phyloP scores from a whole-genome alignment of 2,113 vertebrate species.

The Phoxinus phoxinus region DNA sequence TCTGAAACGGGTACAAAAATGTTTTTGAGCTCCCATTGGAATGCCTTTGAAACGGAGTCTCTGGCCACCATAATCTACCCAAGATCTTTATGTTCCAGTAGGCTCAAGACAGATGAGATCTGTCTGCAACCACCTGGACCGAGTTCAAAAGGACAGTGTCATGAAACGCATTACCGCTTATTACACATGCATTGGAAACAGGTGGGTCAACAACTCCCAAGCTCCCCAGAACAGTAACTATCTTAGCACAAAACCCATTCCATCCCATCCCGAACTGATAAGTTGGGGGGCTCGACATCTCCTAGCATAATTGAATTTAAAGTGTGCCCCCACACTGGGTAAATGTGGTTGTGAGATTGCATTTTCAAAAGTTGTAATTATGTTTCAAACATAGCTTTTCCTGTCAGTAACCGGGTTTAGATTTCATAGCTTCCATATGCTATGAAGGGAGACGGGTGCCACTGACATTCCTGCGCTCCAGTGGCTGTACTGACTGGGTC shows the following conservation, averaged over 20 bases:
- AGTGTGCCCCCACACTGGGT: neutral
- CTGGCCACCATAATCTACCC: slow-evolving; percentile 22
- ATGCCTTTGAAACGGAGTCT: slow-evolving; percentile 38
- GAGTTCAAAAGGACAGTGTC: slow-evolving; percentile 57
- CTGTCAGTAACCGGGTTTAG: slow-evolving; percentile 19
- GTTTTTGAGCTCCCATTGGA: slow-evolving; percentile 9
- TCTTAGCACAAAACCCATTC: neutral
- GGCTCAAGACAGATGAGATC: slow-evolving; percentile 31
- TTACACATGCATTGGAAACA: slow-evolving; percentile 57
- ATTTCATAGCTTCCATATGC: slow-evolving; percentile 41
- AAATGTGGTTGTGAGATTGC: slow-evolving; percentile 23
- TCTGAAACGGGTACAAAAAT: neutral
- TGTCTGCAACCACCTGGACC: slow-evolving; percentile 20
- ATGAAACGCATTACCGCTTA: slow-evolving; percentile 54
- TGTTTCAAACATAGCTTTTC: slow-evolving; percentile 30
- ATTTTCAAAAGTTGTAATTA: slow-evolving; percentile 19
- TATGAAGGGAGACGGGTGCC: neutral
- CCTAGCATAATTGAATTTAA: slow-evolving; percentile 1
- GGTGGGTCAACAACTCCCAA: slow-evolving; percentile 46
- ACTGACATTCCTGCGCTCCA: slow-evolving; percentile 39
- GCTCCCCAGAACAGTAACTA: neutral
- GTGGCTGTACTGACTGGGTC: slow-evolving; percentile 36
- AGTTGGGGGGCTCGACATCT: neutral
- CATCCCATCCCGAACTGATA: neutral
- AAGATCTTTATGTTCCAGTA: slow-evolving; percentile 31